A percentile compares a stretch with the other conserved stretches of the same genome.
Evolutionary conservation across 2,797 vertebrate species (phyloP).

Genomic region (Podarcis lilfordi): DNA sequence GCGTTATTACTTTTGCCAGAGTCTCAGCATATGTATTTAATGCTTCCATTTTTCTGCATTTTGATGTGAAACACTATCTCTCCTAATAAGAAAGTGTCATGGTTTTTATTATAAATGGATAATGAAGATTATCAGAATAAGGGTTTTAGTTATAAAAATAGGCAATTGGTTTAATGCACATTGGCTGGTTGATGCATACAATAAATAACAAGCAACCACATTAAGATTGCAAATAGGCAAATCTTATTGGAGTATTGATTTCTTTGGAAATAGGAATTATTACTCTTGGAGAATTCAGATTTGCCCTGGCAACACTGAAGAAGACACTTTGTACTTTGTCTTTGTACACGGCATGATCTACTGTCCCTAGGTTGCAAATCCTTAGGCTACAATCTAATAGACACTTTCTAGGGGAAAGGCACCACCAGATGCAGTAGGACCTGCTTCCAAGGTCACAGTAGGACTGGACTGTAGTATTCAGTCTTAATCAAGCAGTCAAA

Average conservation of each 20-base stretch:
- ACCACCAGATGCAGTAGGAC: not conserved
- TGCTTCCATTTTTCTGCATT: conserved; percentile 20
- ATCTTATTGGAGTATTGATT: not conserved
- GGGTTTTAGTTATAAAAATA: not conserved
- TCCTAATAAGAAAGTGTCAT: conserved; percentile 48
- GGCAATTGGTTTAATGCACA: conserved; percentile 23
- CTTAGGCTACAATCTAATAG: too few species aligned
- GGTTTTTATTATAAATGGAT: conserved; percentile 36
- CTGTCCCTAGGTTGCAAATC: not conserved
- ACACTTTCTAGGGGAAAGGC: not conserved
- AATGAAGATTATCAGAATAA: not conserved
- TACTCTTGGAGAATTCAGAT: not conserved
- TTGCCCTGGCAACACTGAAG: not conserved
- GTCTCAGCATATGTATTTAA: conserved; percentile 39
- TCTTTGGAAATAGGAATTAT: not conserved
- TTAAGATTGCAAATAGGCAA: conserved; percentile 11
- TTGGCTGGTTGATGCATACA: conserved; percentile 15
- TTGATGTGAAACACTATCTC: conserved; percentile 36
- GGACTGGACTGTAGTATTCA: too few species aligned
- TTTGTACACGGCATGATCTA: not conserved
- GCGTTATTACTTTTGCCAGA: conserved; percentile 47
- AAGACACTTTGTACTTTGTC: not conserved
- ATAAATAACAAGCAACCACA: conserved; percentile 18
- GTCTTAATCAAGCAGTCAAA: too few species aligned
- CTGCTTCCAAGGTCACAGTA: not conserved